phyloP scores from a whole-genome alignment of 2,888 invertebrate genomes.

The Caenorhabditis doughertyi region DNA sequence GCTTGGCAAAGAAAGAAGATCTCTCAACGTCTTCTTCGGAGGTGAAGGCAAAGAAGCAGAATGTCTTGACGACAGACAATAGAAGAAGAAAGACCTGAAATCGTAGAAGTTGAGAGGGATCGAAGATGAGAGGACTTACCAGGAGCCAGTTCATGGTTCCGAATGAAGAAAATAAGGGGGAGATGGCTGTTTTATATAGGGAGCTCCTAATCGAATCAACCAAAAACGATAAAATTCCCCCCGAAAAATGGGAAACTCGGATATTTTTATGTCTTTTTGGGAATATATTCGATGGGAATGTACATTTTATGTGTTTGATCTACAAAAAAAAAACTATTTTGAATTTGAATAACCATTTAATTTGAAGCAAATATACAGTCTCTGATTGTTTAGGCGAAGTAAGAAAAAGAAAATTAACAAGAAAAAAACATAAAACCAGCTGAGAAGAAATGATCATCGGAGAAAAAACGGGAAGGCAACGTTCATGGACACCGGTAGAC shows the following conservation, averaged over 20 bases:
- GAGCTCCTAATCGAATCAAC: neutral
- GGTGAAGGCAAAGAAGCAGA: neutral
- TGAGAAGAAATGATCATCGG: constrained; percentile 61
- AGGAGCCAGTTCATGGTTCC: neutral
- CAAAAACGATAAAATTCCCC: neutral
- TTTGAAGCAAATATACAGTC: constrained; percentile 58
- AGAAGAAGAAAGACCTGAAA: neutral
- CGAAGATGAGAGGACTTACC: neutral
- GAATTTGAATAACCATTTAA: constrained; percentile 15
- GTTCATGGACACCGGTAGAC: constrained; percentile 59
- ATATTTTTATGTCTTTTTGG: no score
- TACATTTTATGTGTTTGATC: neutral
- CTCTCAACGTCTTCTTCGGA: no score
- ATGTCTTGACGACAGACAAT: neutral
- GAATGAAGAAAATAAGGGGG: neutral
- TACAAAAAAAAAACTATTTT: neutral
- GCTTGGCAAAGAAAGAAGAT: no score
- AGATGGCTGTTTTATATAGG: neutral
- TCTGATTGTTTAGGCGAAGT: constrained; percentile 16
- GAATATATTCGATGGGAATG: no score
- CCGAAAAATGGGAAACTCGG: neutral
- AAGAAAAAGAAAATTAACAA: constrained; percentile 36
- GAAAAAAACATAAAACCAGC: constrained; percentile 51
- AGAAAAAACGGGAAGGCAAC: constrained; percentile 51
- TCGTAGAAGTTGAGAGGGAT: neutral